Conservation (phyloP, 1,140 invertebrate genomes). For the Sinonovacula constricta region DNA sequence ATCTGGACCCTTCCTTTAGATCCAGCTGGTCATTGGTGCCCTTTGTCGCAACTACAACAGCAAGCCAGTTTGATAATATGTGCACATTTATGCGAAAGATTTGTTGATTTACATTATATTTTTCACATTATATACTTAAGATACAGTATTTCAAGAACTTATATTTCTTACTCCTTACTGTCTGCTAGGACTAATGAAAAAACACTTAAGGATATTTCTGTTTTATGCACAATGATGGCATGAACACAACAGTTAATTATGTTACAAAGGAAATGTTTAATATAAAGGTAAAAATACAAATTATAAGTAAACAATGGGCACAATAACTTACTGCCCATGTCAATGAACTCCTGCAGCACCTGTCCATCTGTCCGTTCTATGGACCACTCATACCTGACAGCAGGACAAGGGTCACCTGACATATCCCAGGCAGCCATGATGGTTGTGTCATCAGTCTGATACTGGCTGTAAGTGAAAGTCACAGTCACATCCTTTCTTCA, state of each 20-base stretch:
- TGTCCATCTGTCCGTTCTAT: constrained; percentile 52
- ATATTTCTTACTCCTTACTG: too few species aligned
- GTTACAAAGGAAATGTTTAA: too few species aligned
- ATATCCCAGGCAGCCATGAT: constrained; percentile 55
- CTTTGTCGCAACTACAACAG: constrained; percentile 47
- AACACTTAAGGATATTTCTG: too few species aligned
- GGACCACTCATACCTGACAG: constrained; percentile 52
- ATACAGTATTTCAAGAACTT: too few species aligned
- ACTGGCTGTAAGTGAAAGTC: constrained; percentile 47
- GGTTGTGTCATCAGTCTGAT: constrained; percentile 32
- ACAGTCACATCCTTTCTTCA: too few species aligned
- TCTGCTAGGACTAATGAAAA: too few species aligned
- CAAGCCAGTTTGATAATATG: too few species aligned
- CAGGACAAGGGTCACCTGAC: constrained; percentile 57
- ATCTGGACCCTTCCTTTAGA: constrained; percentile 49
- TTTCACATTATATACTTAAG: too few species aligned
- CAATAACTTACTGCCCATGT: constrained; percentile 42
- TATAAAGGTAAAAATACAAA: not conserved
- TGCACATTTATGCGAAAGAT: too few species aligned
- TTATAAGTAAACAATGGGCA: not conserved
- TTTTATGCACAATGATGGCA: too few species aligned
- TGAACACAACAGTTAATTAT: too few species aligned
- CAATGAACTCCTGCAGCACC: constrained; percentile 23
- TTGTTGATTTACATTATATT: too few species aligned
- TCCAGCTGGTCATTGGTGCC: constrained; percentile 51